phyloP scores from a whole-genome alignment of 2,113 vertebrate genomes.

The Brachyhypopomus occidentalis region DNA sequence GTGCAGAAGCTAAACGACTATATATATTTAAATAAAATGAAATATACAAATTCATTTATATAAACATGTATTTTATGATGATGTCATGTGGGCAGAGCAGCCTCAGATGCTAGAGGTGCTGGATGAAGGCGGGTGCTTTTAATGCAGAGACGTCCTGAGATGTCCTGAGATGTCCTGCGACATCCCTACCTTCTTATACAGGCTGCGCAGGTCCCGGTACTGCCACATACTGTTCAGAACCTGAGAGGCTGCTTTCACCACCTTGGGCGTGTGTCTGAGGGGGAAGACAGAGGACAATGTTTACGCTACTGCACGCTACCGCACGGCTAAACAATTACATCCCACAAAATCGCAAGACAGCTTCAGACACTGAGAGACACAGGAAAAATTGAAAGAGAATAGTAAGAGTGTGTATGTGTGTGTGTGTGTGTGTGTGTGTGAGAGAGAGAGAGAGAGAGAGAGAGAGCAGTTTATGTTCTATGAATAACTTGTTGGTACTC shows the following conservation, averaged over 20 bases:
- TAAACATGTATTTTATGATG: no score
- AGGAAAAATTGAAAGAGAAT: not conserved
- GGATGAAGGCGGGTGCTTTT: not conserved
- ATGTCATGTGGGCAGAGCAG: not conserved
- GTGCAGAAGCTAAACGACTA: no score
- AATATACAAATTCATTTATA: no score
- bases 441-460: conserved; percentile 1
- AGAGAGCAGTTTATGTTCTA: conserved; percentile 13
- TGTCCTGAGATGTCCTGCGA: not conserved
- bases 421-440: not conserved
- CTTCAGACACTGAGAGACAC: not conserved
- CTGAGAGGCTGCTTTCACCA: conserved; percentile 98
- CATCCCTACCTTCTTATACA: conserved; percentile 96
- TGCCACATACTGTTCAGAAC: conserved; percentile 99
- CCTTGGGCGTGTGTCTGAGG: conserved; percentile 95
- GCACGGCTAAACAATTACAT: conserved; percentile 8
- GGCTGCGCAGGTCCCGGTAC: conserved; percentile 97
- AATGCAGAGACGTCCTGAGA: not conserved
- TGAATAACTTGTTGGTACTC: conserved; percentile 9
- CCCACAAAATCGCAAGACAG: not conserved
- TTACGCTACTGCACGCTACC: not conserved
- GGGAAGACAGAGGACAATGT: conserved; percentile 57
- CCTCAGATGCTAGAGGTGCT: not conserved
- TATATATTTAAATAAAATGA: no score
- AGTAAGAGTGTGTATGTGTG: not conserved